Conservation (phyloP, 2,888 invertebrate genomes). For the Andrena marginata region DNA sequence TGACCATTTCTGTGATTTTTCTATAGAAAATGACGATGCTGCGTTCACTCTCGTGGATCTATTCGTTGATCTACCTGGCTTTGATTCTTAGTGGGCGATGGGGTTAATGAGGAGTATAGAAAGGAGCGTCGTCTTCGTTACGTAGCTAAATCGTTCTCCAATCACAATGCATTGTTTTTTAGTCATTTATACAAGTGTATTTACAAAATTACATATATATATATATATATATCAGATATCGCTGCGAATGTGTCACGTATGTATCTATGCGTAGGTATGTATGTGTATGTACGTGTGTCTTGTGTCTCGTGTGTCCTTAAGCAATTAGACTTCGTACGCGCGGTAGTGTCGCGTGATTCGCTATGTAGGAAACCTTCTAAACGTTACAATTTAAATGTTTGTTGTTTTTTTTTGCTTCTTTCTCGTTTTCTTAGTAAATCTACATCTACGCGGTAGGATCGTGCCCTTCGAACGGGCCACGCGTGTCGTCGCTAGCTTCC, state of each 20-base stretch:
- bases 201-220: conserved; percentile 71
- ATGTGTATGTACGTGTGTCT: conserved; percentile 18
- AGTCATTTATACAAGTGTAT: conserved; percentile 61
- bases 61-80: conserved; percentile 59
- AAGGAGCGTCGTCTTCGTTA: conserved; percentile 26
- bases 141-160: conserved; percentile 22
- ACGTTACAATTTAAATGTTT: conserved; percentile 66
- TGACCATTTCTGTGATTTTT: conserved; percentile 10
- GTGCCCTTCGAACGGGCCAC: conserved; percentile 40
- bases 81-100: conserved; percentile 7
- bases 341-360: conserved; percentile 28
- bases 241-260: conserved; percentile 50
- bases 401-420: neutral
- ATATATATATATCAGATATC: conserved; percentile 60
- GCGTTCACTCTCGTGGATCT: conserved; percentile 45
- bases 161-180: conserved; percentile 39
- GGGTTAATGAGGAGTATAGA: conserved; percentile 36
- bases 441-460: conserved; percentile 65
- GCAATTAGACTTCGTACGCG: conserved; percentile 56
- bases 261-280: conserved; percentile 27
- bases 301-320: conserved; percentile 56
- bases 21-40: conserved; percentile 39
- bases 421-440: conserved; percentile 59
- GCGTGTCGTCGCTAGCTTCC: conserved; percentile 29
- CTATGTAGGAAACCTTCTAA: conserved; percentile 70